These are phyloP conservation scores for Cheilosia vulpina DNA, from an alignment of 2,888 invertebrate genomes.

Conservation along the genomic window DNA sequence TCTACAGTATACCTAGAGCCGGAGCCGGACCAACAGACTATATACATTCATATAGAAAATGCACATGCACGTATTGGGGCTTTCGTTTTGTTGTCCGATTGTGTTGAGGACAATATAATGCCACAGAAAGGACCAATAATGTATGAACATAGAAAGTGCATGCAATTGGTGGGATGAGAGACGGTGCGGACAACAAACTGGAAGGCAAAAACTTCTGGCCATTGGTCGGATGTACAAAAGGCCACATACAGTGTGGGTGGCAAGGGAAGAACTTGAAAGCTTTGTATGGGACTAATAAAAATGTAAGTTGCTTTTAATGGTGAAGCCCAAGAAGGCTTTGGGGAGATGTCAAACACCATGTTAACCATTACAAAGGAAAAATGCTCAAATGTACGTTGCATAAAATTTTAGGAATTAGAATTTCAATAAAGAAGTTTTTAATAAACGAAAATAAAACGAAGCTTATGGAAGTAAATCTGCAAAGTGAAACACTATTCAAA, in stretches of 20 bases:
- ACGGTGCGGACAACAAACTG: conserved; percentile 48
- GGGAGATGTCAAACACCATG: background rate
- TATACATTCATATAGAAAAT: conserved; percentile 3
- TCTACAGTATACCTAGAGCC: conserved; percentile 22
- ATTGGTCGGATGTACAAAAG: conserved; percentile 12
- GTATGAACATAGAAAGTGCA: conserved; percentile 26
- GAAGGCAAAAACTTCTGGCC: conserved; percentile 36
- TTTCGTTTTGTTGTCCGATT: conserved; percentile 48
- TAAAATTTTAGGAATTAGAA: too few relatives aligned
- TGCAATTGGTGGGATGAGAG: conserved; percentile 2
- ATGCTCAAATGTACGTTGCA: too few relatives aligned
- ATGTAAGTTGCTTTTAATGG: background rate
- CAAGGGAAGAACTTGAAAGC: background rate
- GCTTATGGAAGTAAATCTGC: too few relatives aligned
- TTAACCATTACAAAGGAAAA: too few relatives aligned
- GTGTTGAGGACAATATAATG: conserved; percentile 40
- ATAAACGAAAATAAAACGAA: too few relatives aligned
- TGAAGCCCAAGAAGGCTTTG: too few relatives aligned
- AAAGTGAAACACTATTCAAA: too few relatives aligned
- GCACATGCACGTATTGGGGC: conserved; percentile 14
- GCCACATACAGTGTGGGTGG: conserved; percentile 21
- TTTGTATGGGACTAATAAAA: too few relatives aligned
- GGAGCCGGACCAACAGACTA: conserved; percentile 23
- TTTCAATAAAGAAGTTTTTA: too few relatives aligned
- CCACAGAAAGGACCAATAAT: conserved; percentile 32